Base-by-base conservation (phyloP, 2,888 invertebrate species). In the Cosmopolites sordidus region DNA sequence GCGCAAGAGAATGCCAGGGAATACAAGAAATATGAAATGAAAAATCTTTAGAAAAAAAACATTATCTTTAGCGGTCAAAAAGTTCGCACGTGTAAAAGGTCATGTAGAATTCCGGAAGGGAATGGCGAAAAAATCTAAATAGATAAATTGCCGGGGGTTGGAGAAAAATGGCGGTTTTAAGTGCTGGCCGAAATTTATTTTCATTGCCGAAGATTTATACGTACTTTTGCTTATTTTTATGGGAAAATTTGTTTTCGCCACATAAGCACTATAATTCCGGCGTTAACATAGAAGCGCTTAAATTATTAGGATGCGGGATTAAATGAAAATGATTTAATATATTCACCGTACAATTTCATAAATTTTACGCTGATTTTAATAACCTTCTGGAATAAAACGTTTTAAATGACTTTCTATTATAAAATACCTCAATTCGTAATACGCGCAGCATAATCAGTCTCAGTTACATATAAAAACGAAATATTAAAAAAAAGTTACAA, bases 161-260 rank as follows among this genome's bases (percentile, higher is more conserved):
- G 33, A 33, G 33, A 33, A 33, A 33, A 33, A 33, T 33, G 3
- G 33, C 33, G 33, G 33, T 33, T 33, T 33, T 33, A 33, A 33
- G 33, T 33, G 33, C 33, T 33, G 33, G 33, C 33, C 33, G 33
- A n/a, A 33, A 33, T 33, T 33, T 33, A 33, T 33, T 33, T 33
- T 33, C 33, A 12, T 33, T 33, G 33, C 33, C 33, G 33, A 33
- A 33, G 33, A 33, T 33, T 33, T 33, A 33, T 33, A 12, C 33
- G 33, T 33, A 33, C 33, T 33, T 33, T 33, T 33, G 33, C 33
- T 33, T 33, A 33, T 33, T 33, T 33, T 33, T 33, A 33, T 33
- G 33, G 33, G 11, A 33, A 33, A 33, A 33, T 33, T 33, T 33
- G 33, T 33, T 33, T 33, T 33, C 33, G 33, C 33, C 3, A 33